phyloP scores from a whole-genome alignment of 2,888 invertebrate genomes.

The Drosophila recens region DNA sequence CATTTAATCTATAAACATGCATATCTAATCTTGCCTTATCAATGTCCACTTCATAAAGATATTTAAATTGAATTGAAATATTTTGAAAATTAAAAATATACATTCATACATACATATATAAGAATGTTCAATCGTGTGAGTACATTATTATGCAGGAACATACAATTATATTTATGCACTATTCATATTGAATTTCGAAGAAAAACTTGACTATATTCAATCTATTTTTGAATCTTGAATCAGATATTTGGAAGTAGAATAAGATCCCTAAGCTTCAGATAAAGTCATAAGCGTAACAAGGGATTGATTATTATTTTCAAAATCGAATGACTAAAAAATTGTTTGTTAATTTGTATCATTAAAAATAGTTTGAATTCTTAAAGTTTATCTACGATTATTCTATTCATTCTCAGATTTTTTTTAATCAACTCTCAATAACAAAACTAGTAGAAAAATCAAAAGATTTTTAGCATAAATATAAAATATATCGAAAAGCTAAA shows the following conservation, averaged over 20 bases:
- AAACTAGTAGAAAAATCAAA: no score
- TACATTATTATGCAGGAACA: neutral
- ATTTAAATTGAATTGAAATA: no score
- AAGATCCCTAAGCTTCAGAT: constrained; percentile 1
- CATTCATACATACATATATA: neutral
- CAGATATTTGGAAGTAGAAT: neutral
- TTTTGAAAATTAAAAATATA: neutral
- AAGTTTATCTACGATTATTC: neutral
- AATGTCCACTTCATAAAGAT: neutral
- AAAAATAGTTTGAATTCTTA: neutral
- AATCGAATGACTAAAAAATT: no score
- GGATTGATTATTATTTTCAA: no score
- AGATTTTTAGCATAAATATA: neutral
- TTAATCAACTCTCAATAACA: neutral
- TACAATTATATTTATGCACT: neutral
- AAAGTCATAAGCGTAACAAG: neutral
- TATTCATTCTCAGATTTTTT: fast-evolving
- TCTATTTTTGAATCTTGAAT: neutral
- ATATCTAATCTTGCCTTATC: neutral
- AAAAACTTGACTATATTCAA: neutral
- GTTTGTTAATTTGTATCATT: no score
- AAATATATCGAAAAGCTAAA: constrained; percentile 5
- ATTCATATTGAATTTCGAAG: constrained; percentile 1
- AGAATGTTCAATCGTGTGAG: neutral
- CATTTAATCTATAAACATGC: neutral